Conservation (phyloP, 2,888 invertebrate genomes). For the Campoplex nolae region DNA sequence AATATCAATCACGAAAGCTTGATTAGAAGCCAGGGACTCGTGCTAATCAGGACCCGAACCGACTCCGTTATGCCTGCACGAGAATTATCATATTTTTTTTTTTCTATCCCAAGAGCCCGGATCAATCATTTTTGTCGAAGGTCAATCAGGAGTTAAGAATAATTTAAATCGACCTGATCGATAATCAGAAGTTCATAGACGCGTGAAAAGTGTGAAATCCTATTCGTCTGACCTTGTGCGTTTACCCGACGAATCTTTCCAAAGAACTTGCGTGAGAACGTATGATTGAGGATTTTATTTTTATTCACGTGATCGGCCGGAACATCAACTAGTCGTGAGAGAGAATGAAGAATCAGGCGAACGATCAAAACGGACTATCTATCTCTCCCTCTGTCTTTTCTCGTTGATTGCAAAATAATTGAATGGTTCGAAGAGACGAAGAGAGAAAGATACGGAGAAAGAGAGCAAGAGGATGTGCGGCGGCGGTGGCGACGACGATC, state of each 20-base stretch:
- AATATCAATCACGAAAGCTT: constrained; percentile 62
- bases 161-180: neutral
- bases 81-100: constrained; percentile 24
- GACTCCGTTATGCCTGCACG: neutral
- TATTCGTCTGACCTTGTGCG: neutral
- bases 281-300: constrained; percentile 6
- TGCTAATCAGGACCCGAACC: constrained; percentile 29
- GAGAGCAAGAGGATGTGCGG: constrained; percentile 4
- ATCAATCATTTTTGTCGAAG: neutral
- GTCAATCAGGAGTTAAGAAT: neutral
- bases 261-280: constrained; percentile 36
- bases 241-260: neutral
- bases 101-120: neutral
- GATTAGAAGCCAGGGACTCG: constrained; percentile 47
- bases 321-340: constrained; percentile 60
- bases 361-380: constrained; percentile 29
- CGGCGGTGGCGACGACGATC: constrained; percentile 74
- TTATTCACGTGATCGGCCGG: constrained; percentile 30
- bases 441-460: constrained; percentile 8
- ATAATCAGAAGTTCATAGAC: neutral
- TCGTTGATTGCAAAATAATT: constrained; percentile 84
- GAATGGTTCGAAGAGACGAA: constrained; percentile 78
- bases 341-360: constrained; percentile 53
- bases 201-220: neutral
- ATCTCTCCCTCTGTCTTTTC: constrained; percentile 40